Conservation (phyloP, 2,797 vertebrate genomes). For the Cottoperca gobio region DNA sequence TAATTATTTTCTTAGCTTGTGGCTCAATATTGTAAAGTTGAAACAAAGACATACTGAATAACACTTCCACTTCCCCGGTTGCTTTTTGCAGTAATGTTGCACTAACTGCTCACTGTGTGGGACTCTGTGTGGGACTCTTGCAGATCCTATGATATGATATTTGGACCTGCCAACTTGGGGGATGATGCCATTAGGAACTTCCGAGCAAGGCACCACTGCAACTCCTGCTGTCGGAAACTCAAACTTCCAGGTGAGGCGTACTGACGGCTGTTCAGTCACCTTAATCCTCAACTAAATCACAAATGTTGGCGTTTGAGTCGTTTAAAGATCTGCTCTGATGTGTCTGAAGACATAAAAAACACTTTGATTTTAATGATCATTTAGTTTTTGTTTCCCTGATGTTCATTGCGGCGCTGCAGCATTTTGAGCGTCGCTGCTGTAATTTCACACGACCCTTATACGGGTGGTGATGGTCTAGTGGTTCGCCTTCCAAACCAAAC, state of each 20-base stretch:
- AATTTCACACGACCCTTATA: too few species aligned
- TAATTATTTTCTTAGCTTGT: neutral
- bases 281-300: neutral
- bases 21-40: neutral
- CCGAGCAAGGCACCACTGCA: slow-evolving; percentile 96
- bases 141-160: slow-evolving; percentile 97
- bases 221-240: slow-evolving; percentile 97
- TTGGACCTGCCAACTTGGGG: slow-evolving; percentile 96
- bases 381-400: too few species aligned
- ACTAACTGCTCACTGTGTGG: neutral
- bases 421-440: too few species aligned
- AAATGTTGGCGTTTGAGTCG: too few species aligned
- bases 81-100: neutral
- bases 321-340: too few species aligned
- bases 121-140: slow-evolving; percentile 21
- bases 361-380: too few species aligned
- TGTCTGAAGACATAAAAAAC: too few species aligned
- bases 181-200: slow-evolving; percentile 98
- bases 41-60: neutral
- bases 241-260: slow-evolving; percentile 93
- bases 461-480: too few species aligned
- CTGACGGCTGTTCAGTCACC: neutral
- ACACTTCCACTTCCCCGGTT: neutral
- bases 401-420: too few species aligned
- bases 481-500: too few species aligned